phyloP scores from a whole-genome alignment of 2,888 invertebrate species.

The Lymantria monacha region DNA sequence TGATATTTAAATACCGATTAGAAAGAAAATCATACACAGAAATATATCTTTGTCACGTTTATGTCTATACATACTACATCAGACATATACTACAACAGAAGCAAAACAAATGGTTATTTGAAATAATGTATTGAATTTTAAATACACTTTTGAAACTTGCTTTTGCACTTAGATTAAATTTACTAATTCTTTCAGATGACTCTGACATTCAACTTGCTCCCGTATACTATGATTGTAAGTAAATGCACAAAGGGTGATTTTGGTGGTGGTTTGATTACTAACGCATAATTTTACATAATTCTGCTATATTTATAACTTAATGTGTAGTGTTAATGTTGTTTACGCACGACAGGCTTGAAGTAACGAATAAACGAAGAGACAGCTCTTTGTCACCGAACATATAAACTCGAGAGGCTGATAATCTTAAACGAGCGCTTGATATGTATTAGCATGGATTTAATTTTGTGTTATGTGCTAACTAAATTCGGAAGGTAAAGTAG shows the following conservation, averaged over 20 bases:
- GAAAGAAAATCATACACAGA: background rate
- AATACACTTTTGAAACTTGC: constrained; percentile 10
- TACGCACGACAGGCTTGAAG: background rate
- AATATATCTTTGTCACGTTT: background rate
- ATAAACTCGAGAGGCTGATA: no score
- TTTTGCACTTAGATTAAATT: constrained; percentile 45
- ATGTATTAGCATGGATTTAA: no score
- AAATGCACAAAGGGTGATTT: constrained; percentile 27
- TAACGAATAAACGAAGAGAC: no score
- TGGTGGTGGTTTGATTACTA: constrained; percentile 14
- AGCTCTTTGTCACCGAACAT: no score
- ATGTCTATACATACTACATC: no score
- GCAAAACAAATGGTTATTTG: background rate
- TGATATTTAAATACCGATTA: background rate
- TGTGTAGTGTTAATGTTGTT: background rate
- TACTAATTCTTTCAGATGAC: constrained; percentile 75
- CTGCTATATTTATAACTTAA: no score
- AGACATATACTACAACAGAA: constrained; percentile 5
- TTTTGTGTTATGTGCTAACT: no score
- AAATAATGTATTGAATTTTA: background rate
- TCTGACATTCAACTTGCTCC: constrained; percentile 65
- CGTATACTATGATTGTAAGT: constrained; percentile 67
- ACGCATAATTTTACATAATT: no score
- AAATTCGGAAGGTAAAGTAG: no score
- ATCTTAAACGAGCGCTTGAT: no score